Evolutionary conservation across 2,888 invertebrate genomes (phyloP).

Genomic region (Melanostoma mellinum): DNA sequence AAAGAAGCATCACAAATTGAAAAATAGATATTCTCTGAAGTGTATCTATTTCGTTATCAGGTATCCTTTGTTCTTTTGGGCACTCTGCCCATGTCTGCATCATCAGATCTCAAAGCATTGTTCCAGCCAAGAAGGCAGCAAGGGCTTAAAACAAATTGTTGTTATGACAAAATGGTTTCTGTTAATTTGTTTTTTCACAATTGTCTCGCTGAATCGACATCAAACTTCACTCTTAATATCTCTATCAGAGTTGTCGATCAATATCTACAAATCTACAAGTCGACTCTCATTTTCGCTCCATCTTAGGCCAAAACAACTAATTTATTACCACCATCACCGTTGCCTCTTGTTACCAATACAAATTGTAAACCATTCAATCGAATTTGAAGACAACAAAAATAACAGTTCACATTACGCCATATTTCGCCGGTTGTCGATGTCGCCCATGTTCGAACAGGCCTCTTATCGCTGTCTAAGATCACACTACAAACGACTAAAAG

Average conservation of each 20-base stretch:
- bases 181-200: too few relatives aligned
- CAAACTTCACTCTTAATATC: too few relatives aligned
- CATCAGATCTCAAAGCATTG: too few relatives aligned
- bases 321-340: conserved; percentile 27
- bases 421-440: conserved; percentile 31
- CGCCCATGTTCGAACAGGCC: conserved; percentile 54
- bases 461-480: conserved; percentile 64
- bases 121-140: too few relatives aligned
- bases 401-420: conserved; percentile 46
- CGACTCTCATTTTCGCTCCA: conserved; percentile 46
- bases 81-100: too few relatives aligned
- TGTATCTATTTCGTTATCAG: too few relatives aligned
- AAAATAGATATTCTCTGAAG: too few relatives aligned
- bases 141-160: too few relatives aligned
- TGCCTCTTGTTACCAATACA: conserved; percentile 44
- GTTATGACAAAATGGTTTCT: too few relatives aligned
- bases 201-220: too few relatives aligned
- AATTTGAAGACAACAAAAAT: conserved; percentile 35
- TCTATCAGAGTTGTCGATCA: neutral
- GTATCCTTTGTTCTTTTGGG: too few relatives aligned
- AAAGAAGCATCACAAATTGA: too few relatives aligned
- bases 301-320: conserved; percentile 29
- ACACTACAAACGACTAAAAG: conserved; percentile 37
- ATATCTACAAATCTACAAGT: conserved; percentile 23
- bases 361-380: conserved; percentile 59